These are phyloP conservation scores for Littorina saxatilis DNA, from an alignment of 1,140 invertebrate genomes.

Conservation along the genomic window DNA sequence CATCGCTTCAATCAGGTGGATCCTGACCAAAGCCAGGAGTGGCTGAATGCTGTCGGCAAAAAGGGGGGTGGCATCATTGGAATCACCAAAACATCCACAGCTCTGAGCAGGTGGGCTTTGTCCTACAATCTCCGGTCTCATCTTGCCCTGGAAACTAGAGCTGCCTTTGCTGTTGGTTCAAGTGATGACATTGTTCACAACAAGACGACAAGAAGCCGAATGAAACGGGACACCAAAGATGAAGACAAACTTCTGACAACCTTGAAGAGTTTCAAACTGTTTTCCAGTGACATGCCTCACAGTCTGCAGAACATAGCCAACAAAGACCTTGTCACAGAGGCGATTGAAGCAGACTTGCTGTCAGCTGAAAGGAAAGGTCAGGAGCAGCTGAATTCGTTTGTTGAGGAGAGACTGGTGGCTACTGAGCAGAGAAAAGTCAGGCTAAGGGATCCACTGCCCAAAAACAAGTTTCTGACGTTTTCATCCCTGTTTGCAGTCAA, in stretches of 20 bases:
- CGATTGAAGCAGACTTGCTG: no score
- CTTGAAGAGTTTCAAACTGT: no score
- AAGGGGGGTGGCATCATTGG: background rate
- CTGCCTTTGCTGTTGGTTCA: background rate
- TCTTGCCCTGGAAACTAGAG: background rate
- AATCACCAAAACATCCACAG: background rate
- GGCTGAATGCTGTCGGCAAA: slow-evolving; percentile 17
- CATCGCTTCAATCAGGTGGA: slow-evolving; percentile 27
- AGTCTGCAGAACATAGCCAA: no score
- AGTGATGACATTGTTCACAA: background rate
- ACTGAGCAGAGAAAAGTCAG: no score
- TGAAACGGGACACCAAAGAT: background rate
- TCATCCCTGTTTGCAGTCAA: no score
- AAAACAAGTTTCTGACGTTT: no score
- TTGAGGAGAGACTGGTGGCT: background rate
- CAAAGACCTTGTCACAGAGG: no score
- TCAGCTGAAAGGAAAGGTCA: no score
- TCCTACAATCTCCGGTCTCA: slow-evolving; percentile 9
- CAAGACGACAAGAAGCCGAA: background rate
- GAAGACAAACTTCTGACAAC: no score
- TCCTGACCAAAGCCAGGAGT: slow-evolving; percentile 21
- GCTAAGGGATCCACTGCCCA: no score
- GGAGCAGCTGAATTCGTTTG: no score
- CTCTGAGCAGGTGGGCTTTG: slow-evolving; percentile 18
- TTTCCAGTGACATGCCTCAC: no score